Conservation (phyloP, 2,797 vertebrate genomes). For the Salmo trutta region DNA sequence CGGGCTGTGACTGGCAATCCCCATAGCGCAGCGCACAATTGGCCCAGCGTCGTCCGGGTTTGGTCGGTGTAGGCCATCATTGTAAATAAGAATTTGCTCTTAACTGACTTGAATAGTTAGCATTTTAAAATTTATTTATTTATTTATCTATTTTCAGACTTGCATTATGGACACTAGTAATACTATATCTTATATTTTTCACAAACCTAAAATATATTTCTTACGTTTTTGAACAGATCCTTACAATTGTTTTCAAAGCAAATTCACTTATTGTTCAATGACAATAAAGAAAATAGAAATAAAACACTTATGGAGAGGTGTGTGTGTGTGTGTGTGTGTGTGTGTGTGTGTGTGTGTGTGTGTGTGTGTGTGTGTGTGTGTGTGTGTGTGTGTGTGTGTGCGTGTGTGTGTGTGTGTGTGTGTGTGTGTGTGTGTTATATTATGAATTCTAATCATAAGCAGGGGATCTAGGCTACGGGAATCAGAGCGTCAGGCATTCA, state of each 20-base stretch:
- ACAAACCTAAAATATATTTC: neutral
- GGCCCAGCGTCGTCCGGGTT: too few species aligned
- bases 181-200: slow-evolving; percentile 13
- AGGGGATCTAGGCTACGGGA: slow-evolving; percentile 79
- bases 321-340: neutral
- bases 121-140: too few species aligned
- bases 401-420: neutral
- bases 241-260: slow-evolving; percentile 47
- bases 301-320: neutral
- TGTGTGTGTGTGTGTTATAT: slow-evolving; percentile 21
- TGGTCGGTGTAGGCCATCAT: too few species aligned
- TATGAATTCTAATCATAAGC: slow-evolving; percentile 78
- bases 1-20: too few species aligned
- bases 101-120: too few species aligned
- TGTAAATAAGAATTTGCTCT: too few species aligned
- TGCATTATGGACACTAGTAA: slow-evolving; percentile 28
- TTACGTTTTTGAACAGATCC: neutral
- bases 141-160: slow-evolving; percentile 14
- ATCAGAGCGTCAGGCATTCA: slow-evolving; percentile 85
- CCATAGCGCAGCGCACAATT: too few species aligned
- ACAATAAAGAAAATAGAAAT: slow-evolving; percentile 19
- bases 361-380: slow-evolving; percentile 6
- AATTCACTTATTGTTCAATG: slow-evolving; percentile 43
- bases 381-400: slow-evolving; percentile 15
- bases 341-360: neutral